Conservation (phyloP, 2,113 vertebrate genomes). For the Phyllostomus hastatus region DNA sequence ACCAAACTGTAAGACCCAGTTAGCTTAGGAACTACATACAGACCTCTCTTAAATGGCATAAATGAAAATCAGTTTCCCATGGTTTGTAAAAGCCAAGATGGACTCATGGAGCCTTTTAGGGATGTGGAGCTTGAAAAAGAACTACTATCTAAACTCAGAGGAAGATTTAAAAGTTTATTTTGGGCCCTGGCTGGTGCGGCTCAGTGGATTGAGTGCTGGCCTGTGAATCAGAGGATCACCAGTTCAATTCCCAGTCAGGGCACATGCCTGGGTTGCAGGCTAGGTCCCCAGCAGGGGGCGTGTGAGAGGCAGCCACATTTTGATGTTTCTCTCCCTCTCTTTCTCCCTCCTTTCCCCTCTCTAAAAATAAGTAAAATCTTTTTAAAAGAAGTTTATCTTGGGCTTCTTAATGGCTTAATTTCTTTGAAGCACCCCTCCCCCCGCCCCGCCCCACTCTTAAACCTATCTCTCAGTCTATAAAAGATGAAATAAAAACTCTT, state of each 20-base stretch:
- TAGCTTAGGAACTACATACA: background rate
- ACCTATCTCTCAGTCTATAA: slow-evolving; percentile 25
- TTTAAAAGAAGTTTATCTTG: background rate
- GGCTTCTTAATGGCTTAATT: slow-evolving; percentile 31
- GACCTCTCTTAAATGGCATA: background rate
- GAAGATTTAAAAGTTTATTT: slow-evolving; percentile 35
- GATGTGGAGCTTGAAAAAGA: background rate
- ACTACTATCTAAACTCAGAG: background rate
- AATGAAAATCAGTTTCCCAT: background rate
- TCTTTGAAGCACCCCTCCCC: background rate
- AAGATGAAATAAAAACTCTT: slow-evolving; percentile 12
- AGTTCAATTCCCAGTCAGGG: no score
- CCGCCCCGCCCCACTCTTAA: background rate
- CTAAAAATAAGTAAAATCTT: no score
- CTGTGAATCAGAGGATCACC: no score
- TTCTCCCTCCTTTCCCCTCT: no score
- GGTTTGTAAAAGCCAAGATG: background rate
- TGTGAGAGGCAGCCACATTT: no score
- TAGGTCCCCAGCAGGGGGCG: no score
- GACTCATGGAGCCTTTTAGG: slow-evolving; percentile 1
- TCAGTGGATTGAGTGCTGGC: no score
- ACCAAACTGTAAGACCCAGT: background rate
- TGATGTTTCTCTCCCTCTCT: no score
- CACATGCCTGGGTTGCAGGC: no score
- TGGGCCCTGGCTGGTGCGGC: background rate